phyloP scores from a whole-genome alignment of 2,113 vertebrate genomes.

The Synodontis membranacea region DNA sequence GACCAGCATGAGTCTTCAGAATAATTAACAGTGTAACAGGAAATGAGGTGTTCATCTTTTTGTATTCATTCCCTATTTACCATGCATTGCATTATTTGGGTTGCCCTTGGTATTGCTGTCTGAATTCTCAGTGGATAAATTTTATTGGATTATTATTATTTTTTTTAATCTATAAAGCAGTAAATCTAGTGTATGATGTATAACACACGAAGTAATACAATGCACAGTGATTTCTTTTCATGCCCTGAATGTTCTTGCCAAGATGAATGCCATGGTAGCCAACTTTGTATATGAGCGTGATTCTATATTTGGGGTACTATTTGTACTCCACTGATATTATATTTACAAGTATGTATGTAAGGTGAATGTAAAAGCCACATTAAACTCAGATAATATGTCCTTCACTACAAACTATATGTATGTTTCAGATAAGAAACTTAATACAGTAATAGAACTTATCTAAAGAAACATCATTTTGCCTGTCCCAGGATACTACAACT shows the following conservation, averaged over 20 bases:
- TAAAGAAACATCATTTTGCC: background rate
- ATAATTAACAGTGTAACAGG: background rate
- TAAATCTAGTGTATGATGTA: background rate
- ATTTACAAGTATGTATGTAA: background rate
- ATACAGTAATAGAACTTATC: background rate
- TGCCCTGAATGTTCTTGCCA: background rate
- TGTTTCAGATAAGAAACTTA: background rate
- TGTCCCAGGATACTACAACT: background rate
- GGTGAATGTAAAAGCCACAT: background rate
- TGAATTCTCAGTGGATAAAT: constrained; percentile 3
- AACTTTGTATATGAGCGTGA: background rate
- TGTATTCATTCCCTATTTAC: constrained; percentile 12
- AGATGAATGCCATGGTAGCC: background rate
- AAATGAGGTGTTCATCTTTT: background rate
- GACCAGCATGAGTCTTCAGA: background rate
- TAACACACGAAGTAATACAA: background rate
- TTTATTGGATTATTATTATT: background rate
- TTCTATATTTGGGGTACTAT: background rate
- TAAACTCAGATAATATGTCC: background rate
- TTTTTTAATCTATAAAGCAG: background rate
- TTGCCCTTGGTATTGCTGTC: background rate
- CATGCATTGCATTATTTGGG: background rate
- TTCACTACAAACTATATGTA: background rate
- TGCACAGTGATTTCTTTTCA: background rate
- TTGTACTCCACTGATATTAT: background rate